Conservation (phyloP, 2,888 invertebrate species). For the Cephus spinipes region DNA sequence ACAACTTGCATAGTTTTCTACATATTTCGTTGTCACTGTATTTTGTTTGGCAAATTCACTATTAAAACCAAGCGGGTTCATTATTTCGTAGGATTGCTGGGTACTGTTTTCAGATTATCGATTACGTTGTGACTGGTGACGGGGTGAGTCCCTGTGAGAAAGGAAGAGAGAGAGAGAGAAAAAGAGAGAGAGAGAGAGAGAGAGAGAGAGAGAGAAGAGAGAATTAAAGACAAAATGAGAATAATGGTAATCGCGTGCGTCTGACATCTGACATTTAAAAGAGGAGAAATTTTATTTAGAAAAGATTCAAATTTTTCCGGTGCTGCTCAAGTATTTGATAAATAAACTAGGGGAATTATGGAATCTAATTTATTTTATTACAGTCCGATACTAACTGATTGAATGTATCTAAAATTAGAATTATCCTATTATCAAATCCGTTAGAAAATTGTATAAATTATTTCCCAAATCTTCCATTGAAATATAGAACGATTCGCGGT, state of each 20-base stretch:
- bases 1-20: neutral
- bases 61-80: constrained; percentile 33
- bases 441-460: too few relatives aligned
- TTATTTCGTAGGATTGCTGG: constrained; percentile 22
- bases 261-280: constrained; percentile 11
- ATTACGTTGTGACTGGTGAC: constrained; percentile 15
- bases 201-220: constrained; percentile 21
- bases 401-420: too few relatives aligned
- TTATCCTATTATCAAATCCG: neutral
- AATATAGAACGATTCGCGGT: neutral
- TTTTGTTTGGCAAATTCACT: neutral
- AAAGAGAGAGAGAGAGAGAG: constrained; percentile 17
- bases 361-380: neutral
- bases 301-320: neutral
- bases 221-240: constrained; percentile 9
- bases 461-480: neutral
- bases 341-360: neutral
- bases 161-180: constrained; percentile 23
- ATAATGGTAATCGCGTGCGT: neutral
- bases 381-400: neutral
- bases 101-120: constrained; percentile 34
- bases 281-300: constrained; percentile 19
- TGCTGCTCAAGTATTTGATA: neutral
- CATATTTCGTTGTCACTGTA: neutral
- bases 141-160: constrained; percentile 4